phyloP scores from a whole-genome alignment of 2,888 invertebrate species.

The Kryphioiulus occultus region DNA sequence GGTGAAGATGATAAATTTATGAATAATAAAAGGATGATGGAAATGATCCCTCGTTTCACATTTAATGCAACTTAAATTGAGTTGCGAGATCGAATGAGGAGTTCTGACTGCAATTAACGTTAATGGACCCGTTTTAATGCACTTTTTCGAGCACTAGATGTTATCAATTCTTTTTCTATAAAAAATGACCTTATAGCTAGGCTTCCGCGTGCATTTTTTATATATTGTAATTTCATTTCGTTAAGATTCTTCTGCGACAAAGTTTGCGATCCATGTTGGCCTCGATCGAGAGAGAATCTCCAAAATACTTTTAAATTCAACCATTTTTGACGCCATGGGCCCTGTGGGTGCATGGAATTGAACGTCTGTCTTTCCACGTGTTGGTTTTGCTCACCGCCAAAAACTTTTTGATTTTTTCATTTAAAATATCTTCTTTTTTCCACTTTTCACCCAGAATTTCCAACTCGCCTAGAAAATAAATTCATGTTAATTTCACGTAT shows the following conservation, averaged over 20 bases:
- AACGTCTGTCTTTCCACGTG: background rate
- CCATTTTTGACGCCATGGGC: background rate
- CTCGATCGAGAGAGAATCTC: background rate
- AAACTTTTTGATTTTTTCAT: conserved; percentile 93
- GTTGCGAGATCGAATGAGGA: conserved; percentile 22
- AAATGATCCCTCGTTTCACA: conserved; percentile 15
- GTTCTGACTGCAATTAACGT: conserved; percentile 23
- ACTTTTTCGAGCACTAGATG: background rate
- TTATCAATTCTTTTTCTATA: background rate
- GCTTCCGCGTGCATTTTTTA: background rate
- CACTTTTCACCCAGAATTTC: conserved; percentile 71
- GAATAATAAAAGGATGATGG: conserved; percentile 43
- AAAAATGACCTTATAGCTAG: background rate
- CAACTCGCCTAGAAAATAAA: conserved; percentile 58
- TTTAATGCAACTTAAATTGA: conserved; percentile 41
- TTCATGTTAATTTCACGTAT: background rate
- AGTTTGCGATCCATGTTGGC: background rate
- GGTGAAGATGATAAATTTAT: conserved; percentile 36
- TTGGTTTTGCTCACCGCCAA: conserved; percentile 76
- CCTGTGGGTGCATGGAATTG: background rate
- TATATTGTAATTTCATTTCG: background rate
- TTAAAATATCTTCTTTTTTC: conserved; percentile 83
- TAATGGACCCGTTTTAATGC: conserved; percentile 23
- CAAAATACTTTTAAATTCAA: conserved; percentile 5
- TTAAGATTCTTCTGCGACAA: background rate